Conservation (phyloP, 2,797 vertebrate genomes). For the Clamator glandarius region DNA sequence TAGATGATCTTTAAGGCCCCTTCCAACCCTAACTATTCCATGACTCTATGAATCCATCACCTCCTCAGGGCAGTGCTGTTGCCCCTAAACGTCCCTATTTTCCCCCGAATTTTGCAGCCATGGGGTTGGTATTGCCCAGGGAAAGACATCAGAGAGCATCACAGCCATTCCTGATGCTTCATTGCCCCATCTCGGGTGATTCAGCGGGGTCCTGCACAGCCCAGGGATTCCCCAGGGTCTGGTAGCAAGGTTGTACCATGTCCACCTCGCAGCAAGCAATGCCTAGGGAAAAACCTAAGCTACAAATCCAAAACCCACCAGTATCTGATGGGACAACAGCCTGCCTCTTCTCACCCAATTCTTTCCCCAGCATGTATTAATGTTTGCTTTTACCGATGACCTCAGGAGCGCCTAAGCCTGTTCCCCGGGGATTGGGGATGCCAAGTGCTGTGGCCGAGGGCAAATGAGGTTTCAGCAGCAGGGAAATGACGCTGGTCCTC, state of each 20-base stretch:
- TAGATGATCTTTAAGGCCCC: no score
- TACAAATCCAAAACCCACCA: background rate
- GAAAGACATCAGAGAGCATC: background rate
- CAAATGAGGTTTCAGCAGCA: background rate
- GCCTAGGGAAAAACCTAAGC: background rate
- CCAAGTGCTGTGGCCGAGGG: background rate
- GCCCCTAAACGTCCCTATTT: background rate
- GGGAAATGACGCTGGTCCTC: background rate
- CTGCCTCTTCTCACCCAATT: conserved; percentile 45
- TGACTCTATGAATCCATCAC: accelerated
- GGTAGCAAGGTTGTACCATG: background rate
- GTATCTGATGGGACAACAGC: conserved; percentile 56
- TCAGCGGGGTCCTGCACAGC: accelerated
- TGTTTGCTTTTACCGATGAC: conserved; percentile 21
- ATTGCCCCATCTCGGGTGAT: background rate
- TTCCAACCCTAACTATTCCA: no score
- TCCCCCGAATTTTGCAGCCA: background rate
- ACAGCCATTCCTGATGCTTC: background rate
- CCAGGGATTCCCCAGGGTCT: background rate
- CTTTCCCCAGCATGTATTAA: background rate
- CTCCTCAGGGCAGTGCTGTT: accelerated
- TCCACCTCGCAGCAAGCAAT: background rate
- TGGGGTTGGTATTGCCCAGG: accelerated
- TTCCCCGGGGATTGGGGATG: background rate
- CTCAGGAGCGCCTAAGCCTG: background rate